Evolutionary conservation across 2,888 invertebrate genomes (phyloP).

Genomic region (Lutraria lutraria): DNA sequence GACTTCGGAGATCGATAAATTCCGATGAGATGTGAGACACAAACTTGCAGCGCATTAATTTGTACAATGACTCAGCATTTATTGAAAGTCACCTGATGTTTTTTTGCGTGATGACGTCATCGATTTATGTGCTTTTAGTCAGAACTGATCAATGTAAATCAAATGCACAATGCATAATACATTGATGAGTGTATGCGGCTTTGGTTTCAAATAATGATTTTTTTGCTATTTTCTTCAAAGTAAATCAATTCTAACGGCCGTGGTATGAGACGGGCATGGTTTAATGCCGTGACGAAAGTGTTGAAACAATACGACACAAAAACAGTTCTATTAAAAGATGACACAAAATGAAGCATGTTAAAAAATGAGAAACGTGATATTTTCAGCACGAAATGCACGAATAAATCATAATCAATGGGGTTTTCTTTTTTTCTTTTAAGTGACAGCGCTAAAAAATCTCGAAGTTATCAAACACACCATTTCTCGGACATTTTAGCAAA

Average conservation of each 20-base stretch:
- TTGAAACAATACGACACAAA: too few relatives aligned
- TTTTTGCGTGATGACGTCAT: slow-evolving; percentile 17
- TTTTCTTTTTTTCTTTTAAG: neutral
- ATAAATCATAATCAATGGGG: neutral
- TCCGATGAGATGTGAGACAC: neutral
- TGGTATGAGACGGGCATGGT: too few relatives aligned
- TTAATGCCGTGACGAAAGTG: too few relatives aligned
- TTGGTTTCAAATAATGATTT: too few relatives aligned
- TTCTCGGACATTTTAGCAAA: neutral
- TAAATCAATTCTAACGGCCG: too few relatives aligned
- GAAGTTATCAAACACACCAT: neutral
- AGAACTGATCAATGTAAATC: too few relatives aligned
- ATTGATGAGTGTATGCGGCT: too few relatives aligned
- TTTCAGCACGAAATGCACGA: neutral
- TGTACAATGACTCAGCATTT: neutral
- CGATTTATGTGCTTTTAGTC: neutral
- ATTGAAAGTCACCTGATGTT: neutral
- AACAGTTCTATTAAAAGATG: too few relatives aligned
- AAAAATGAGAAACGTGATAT: neutral
- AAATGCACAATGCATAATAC: too few relatives aligned
- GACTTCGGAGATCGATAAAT: neutral
- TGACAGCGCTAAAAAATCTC: neutral
- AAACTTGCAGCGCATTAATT: neutral
- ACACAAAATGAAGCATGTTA: too few relatives aligned
- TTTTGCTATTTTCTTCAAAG: too few relatives aligned